Evolutionary conservation across 2,113 vertebrate species (phyloP).

Genomic region (Hepsetus odoe): DNA sequence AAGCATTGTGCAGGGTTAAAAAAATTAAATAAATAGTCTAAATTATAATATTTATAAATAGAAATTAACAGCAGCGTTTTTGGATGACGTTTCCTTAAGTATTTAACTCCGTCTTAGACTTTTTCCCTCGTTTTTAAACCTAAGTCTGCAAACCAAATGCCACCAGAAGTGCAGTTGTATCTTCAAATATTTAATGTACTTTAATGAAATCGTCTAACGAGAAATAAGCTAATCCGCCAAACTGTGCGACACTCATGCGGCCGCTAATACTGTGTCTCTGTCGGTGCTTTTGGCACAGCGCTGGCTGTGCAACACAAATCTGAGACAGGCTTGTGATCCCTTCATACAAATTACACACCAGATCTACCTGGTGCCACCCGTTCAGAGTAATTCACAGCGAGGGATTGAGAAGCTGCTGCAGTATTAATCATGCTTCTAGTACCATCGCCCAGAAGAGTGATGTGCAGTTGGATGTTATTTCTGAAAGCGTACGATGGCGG

Average conservation of each 20-base stretch:
- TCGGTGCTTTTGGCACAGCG: conserved; percentile 6
- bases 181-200: background rate
- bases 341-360: conserved; percentile 3
- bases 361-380: background rate
- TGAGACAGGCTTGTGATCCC: conserved; percentile 7
- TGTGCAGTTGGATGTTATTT: background rate
- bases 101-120: too few relatives aligned
- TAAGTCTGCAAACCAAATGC: too few relatives aligned
- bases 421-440: background rate
- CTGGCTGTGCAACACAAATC: conserved; percentile 10
- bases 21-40: too few relatives aligned
- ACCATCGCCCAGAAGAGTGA: background rate
- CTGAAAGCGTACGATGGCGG: too few relatives aligned
- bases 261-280: conserved; percentile 12
- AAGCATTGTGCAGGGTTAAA: too few relatives aligned
- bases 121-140: too few relatives aligned
- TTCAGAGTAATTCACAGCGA: background rate
- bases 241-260: conserved; percentile 3
- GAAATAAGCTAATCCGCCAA: conserved; percentile 7
- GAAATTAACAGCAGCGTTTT: too few relatives aligned
- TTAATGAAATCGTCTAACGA: background rate
- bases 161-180: too few relatives aligned
- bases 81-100: too few relatives aligned
- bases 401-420: background rate
- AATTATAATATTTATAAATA: too few relatives aligned